Conservation (phyloP, 2,888 invertebrate genomes). For the Dryobota labecula region DNA sequence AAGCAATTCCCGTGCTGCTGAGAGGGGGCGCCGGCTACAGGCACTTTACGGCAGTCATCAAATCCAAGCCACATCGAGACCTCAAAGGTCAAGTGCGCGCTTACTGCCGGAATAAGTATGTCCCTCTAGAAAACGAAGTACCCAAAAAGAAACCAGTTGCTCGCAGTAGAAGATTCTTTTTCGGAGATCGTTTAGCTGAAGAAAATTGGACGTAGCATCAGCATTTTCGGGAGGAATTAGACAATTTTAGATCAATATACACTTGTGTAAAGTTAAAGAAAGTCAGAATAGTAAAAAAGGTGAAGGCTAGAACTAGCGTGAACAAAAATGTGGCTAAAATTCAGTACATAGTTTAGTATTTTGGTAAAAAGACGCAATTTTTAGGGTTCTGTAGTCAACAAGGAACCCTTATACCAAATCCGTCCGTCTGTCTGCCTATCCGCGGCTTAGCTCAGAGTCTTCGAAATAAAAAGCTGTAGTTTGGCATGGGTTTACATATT, state of each 20-base stretch:
- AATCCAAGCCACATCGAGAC: conserved; percentile 68
- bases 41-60: conserved; percentile 74
- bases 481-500: no score
- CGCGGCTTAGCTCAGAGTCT: no score
- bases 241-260: conserved; percentile 24
- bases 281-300: conserved; percentile 9
- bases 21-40: conserved; percentile 81
- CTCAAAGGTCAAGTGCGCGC: conserved; percentile 75
- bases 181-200: conserved; percentile 27
- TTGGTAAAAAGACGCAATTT: neutral
- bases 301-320: conserved; percentile 7
- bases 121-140: neutral
- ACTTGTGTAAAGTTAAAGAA: neutral
- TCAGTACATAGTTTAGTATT: neutral
- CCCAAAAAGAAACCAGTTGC: neutral
- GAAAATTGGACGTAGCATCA: conserved; percentile 13
- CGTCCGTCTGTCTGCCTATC: no score
- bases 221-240: neutral
- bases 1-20: conserved; percentile 77
- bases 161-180: conserved; percentile 40
- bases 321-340: conserved; percentile 19
- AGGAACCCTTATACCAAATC: no score
- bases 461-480: no score
- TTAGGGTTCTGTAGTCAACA: no score
- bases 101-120: conserved; percentile 68